Conservation (phyloP, 64 coral and sea anemone genomes). For the Pocillopora verrucosa region DNA sequence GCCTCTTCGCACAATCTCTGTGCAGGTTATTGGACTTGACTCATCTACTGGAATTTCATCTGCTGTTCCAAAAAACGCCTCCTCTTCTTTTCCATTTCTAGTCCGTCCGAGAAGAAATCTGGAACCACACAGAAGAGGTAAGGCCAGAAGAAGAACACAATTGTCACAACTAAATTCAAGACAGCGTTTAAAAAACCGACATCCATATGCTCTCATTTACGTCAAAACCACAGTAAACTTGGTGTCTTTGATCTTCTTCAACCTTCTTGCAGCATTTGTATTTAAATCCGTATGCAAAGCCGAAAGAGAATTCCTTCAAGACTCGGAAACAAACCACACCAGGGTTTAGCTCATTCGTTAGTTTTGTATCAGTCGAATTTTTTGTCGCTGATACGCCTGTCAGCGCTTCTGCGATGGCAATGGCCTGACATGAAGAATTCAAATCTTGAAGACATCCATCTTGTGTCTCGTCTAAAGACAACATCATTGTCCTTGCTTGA, state of each 20-base stretch:
- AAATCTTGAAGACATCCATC: background rate
- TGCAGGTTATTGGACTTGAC: slow-evolving; percentile 29
- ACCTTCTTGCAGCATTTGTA: slow-evolving; percentile 40
- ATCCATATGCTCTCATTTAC: slow-evolving; percentile 35
- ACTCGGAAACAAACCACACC: slow-evolving; percentile 47
- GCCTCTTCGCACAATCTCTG: slow-evolving; percentile 8
- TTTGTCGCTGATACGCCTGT: background rate
- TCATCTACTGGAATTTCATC: slow-evolving; percentile 42
- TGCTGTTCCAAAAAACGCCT: background rate
- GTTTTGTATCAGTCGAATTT: background rate
- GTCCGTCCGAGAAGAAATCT: background rate
- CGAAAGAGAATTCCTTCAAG: slow-evolving; percentile 48
- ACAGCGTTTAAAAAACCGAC: slow-evolving; percentile 22
- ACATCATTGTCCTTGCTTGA: slow-evolving; percentile 33
- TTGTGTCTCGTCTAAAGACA: background rate
- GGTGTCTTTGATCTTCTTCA: background rate
- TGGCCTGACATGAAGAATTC: slow-evolving; percentile 31
- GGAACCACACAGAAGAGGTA: slow-evolving; percentile 12
- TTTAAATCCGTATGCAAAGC: slow-evolving; percentile 26
- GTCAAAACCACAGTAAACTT: slow-evolving; percentile 1
- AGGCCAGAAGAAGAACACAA: slow-evolving; percentile 34
- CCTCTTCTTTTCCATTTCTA: background rate
- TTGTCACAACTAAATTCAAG: slow-evolving; percentile 1
- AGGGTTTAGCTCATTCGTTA: background rate
- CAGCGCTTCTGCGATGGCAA: slow-evolving; percentile 22